Percentiles rank a stretch among this genome's conserved stretches.
Conservation (phyloP, 1,140 invertebrate species). For the Yoshiicerus persimilis region DNA sequence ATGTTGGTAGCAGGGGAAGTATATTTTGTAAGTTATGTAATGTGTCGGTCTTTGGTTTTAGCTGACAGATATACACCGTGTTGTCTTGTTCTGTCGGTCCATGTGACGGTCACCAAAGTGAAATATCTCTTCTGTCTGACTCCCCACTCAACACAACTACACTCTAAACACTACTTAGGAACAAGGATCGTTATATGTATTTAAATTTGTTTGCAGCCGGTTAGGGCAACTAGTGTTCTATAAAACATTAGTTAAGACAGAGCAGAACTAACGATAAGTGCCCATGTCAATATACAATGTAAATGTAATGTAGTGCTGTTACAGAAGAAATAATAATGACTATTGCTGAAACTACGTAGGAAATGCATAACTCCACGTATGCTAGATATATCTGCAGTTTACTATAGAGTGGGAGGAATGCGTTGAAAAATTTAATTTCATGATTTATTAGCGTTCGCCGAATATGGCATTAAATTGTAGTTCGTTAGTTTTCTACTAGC, state of each 20-base stretch:
- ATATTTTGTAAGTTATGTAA: neutral
- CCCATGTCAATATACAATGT: neutral
- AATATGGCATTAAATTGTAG: slow-evolving; percentile 2
- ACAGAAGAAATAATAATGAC: neutral
- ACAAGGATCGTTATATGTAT: neutral
- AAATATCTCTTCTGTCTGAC: neutral
- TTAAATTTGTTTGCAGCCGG: neutral
- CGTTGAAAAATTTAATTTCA: slow-evolving; percentile 33
- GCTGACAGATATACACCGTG: neutral
- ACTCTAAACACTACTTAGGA: neutral
- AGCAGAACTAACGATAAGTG: neutral
- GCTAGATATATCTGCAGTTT: neutral
- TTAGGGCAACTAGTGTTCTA: neutral
- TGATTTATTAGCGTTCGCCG: slow-evolving; percentile 26
- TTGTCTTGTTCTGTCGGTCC: neutral
- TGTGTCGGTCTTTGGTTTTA: slow-evolving; percentile 5
- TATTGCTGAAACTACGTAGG: too few relatives aligned
- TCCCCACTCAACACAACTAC: neutral
- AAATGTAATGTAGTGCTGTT: neutral
- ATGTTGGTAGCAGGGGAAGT: neutral
- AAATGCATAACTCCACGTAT: neutral
- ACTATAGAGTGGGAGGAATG: slow-evolving; percentile 12
- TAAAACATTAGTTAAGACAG: neutral
- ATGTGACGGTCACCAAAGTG: slow-evolving; percentile 3
- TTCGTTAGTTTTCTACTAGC: neutral